A percentile compares a stretch with the other conserved stretches of the same genome.
Conservation (phyloP, 1,140 invertebrate genomes). For the Diorhabda carinulata region DNA sequence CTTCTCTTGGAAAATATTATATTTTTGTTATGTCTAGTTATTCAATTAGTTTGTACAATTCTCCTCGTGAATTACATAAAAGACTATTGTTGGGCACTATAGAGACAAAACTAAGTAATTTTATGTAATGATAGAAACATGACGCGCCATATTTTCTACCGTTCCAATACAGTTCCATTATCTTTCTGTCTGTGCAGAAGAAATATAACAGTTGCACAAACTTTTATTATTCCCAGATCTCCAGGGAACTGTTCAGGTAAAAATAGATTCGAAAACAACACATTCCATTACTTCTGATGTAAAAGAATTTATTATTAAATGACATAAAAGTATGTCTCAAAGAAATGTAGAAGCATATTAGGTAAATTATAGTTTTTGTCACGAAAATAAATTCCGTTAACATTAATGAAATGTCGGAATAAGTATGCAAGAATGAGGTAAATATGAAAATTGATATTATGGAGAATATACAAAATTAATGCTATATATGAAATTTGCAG, state of each 20-base stretch:
- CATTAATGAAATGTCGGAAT: too few relatives aligned
- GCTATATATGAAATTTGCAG: too few relatives aligned
- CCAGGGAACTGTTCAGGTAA: background rate
- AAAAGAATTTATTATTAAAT: background rate
- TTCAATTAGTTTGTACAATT: too few relatives aligned
- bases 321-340: background rate
- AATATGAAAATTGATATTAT: too few relatives aligned
- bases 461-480: too few relatives aligned
- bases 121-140: background rate
- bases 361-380: too few relatives aligned
- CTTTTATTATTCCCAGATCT: background rate
- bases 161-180: constrained; percentile 2
- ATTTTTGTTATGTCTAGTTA: too few relatives aligned
- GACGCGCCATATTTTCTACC: constrained; percentile 1
- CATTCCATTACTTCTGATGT: constrained; percentile 2
- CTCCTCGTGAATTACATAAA: too few relatives aligned
- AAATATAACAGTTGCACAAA: background rate
- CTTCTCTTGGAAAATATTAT: too few relatives aligned
- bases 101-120: background rate
- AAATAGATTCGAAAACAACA: constrained; percentile 3
- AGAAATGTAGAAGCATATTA: background rate
- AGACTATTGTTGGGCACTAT: background rate
- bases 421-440: too few relatives aligned
- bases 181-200: background rate
- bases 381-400: too few relatives aligned